phyloP scores from a whole-genome alignment of 2,113 vertebrate species.

The Heloderma charlesbogerti region DNA sequence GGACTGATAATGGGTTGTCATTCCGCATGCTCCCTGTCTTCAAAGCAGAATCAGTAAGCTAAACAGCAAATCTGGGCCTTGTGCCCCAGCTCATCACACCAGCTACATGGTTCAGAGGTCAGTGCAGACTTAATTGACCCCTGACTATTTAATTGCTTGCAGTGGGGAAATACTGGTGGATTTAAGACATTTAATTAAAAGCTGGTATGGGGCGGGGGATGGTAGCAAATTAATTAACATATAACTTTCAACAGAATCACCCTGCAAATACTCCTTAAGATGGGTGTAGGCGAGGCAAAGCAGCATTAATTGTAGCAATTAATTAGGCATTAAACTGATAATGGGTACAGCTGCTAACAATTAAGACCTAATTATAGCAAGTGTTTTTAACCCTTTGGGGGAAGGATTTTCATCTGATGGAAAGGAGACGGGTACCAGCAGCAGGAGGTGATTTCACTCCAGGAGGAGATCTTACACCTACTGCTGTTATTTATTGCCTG shows the following conservation, averaged over 20 bases:
- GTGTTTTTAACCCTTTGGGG: constrained; percentile 72
- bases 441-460: not conserved
- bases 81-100: not conserved
- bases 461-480: not conserved
- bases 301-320: constrained; percentile 81
- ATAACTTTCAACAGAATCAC: constrained; percentile 70
- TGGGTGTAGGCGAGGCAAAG: constrained; percentile 62
- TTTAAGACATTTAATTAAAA: constrained; percentile 64
- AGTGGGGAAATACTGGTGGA: not conserved
- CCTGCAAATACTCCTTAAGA: constrained; percentile 76
- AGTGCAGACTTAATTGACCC: constrained; percentile 61
- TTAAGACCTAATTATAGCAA: constrained; percentile 78
- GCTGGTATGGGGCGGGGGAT: constrained; percentile 43
- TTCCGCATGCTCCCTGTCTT: not conserved
- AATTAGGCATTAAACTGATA: constrained; percentile 82
- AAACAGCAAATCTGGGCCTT: not conserved
- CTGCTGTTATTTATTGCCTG: not conserved
- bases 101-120: constrained; percentile 20
- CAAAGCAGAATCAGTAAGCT: not conserved
- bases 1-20: rapidly evolving
- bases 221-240: constrained; percentile 75
- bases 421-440: constrained; percentile 3
- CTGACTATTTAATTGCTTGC: constrained; percentile 52
- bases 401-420: constrained; percentile 47
- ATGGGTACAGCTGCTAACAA: constrained; percentile 82